Conservation (phyloP, 1,140 invertebrate species). For the Leptinotarsa undecemlineata region DNA sequence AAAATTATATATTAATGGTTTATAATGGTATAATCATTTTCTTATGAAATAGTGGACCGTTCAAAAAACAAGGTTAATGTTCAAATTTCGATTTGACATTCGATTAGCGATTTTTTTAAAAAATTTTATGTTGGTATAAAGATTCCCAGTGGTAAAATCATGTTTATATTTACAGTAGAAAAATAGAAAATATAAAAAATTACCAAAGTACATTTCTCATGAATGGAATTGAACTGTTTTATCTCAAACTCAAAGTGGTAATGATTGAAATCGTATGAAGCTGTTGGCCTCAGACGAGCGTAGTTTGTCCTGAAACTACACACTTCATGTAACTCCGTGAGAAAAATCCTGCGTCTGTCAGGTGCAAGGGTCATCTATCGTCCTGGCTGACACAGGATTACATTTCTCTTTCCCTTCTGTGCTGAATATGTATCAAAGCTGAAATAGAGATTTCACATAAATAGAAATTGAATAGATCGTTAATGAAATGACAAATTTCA, state of each 20-base stretch:
- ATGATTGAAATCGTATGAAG: background rate
- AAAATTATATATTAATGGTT: too few relatives aligned
- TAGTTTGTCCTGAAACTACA: constrained; percentile 21
- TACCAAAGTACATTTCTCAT: too few relatives aligned
- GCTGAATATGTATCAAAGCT: constrained; percentile 24
- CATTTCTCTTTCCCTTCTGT: constrained; percentile 24
- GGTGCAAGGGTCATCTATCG: constrained; percentile 35
- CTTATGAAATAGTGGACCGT: too few relatives aligned
- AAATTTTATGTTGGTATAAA: too few relatives aligned
- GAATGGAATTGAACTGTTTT: too few relatives aligned
- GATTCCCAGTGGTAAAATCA: too few relatives aligned
- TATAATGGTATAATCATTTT: too few relatives aligned
- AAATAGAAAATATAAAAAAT: too few relatives aligned
- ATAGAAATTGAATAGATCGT: constrained; percentile 11
- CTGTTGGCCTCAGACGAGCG: background rate
- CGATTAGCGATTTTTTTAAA: too few relatives aligned
- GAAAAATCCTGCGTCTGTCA: constrained; percentile 23
- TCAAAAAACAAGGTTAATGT: too few relatives aligned
- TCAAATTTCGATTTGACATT: too few relatives aligned
- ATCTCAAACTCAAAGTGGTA: background rate
- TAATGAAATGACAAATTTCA: constrained; percentile 3
- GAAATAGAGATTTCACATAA: background rate
- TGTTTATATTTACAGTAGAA: too few relatives aligned
- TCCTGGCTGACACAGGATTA: constrained; percentile 32
- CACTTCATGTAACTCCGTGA: constrained; percentile 26